Evolutionary conservation across 1,140 invertebrate genomes (phyloP).

Genomic region (Hylyphantes graminicola): DNA sequence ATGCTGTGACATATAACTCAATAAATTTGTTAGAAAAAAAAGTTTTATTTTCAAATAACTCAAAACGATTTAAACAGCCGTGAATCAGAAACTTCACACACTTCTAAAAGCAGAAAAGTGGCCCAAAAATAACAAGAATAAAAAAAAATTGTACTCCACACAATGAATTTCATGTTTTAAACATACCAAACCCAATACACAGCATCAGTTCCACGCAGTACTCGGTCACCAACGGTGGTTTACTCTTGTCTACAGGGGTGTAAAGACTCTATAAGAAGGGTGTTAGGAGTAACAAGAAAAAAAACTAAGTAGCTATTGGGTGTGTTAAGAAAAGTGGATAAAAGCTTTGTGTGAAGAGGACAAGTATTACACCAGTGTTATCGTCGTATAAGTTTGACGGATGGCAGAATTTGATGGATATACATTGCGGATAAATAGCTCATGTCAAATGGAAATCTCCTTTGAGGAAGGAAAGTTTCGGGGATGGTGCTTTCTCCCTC

Average conservation of each 20-base stretch:
- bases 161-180: slow-evolving; percentile 54
- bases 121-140: not conserved
- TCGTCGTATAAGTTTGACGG: slow-evolving; percentile 45
- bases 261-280: slow-evolving; percentile 1
- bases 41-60: too few relatives aligned
- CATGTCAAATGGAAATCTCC: slow-evolving; percentile 52
- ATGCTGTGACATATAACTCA: too few relatives aligned
- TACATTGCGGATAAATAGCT: slow-evolving; percentile 39
- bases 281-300: not conserved
- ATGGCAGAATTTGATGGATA: slow-evolving; percentile 50
- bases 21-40: too few relatives aligned
- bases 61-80: too few relatives aligned
- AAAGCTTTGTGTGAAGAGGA: slow-evolving; percentile 21
- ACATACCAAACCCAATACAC: slow-evolving; percentile 34
- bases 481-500: slow-evolving; percentile 11
- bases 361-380: slow-evolving; percentile 38
- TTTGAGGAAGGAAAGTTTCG: slow-evolving; percentile 30
- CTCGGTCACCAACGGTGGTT: slow-evolving; percentile 23
- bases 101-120: not conserved
- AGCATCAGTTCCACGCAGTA: not conserved
- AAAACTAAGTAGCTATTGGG: not conserved
- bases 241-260: slow-evolving; percentile 18
- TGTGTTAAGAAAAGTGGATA: slow-evolving; percentile 1
- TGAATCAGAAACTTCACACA: too few relatives aligned
- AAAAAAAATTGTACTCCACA: slow-evolving; percentile 3